phyloP scores from a whole-genome alignment of 2,113 vertebrate species.

The Vanacampus margaritifer region DNA sequence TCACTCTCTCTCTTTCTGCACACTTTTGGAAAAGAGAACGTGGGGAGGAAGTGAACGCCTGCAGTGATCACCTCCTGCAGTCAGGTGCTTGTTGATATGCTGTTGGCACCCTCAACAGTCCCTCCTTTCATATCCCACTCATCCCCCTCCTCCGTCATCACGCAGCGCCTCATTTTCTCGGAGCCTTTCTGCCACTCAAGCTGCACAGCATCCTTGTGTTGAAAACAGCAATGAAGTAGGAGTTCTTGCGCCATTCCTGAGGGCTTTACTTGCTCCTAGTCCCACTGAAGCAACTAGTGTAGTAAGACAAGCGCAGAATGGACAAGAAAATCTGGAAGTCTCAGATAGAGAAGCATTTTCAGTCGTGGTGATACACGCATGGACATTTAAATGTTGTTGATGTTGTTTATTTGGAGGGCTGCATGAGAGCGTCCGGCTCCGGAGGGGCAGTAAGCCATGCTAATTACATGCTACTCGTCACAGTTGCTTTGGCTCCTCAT shows the following conservation, averaged over 20 bases:
- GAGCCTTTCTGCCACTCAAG: conserved; percentile 41
- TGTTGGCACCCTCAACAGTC: conserved; percentile 50
- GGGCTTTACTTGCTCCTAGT: conserved; percentile 40
- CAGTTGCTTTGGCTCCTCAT: conserved; percentile 37
- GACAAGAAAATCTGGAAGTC: conserved; percentile 56
- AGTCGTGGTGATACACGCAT: conserved; percentile 52
- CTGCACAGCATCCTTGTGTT: conserved; percentile 30
- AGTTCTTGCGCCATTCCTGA: conserved; percentile 37
- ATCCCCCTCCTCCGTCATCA: conserved; percentile 31
- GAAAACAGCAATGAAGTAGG: conserved; percentile 23
- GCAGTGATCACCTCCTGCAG: conserved; percentile 49
- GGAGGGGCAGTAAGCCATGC: conserved; percentile 50
- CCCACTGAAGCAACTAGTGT: conserved; percentile 49
- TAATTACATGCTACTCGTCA: conserved; percentile 58
- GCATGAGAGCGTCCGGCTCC: conserved; percentile 43
- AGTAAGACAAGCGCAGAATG: conserved; percentile 50
- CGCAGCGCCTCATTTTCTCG: conserved; percentile 45
- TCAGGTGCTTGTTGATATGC: conserved; percentile 57
- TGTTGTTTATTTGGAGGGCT: conserved; percentile 50
- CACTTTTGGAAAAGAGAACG: conserved; percentile 12
- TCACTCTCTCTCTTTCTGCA: conserved; percentile 21
- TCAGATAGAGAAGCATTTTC: conserved; percentile 55
- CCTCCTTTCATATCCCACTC: conserved; percentile 50
- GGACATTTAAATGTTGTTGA: conserved; percentile 45
- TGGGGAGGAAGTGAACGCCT: conserved; percentile 32